These are phyloP conservation scores for Zeugodacus cucurbitae DNA, from an alignment of 1,140 invertebrate species.

Conservation along the genomic window DNA sequence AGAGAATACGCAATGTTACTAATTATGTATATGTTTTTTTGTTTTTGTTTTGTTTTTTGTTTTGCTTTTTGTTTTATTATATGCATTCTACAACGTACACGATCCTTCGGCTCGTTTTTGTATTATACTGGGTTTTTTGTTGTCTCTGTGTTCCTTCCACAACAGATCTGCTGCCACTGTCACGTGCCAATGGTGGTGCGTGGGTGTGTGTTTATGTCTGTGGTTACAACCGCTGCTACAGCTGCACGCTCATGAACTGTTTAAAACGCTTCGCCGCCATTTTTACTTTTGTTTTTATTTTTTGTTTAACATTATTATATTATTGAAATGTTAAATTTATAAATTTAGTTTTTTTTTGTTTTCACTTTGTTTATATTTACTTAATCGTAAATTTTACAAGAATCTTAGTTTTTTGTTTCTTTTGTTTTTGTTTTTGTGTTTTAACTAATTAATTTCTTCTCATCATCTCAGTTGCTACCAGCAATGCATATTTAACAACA, in stretches of 20 bases:
- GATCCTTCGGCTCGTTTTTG: constrained; percentile 21
- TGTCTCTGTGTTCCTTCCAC: not conserved
- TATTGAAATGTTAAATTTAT: constrained; percentile 32
- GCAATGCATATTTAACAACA: constrained; percentile 28
- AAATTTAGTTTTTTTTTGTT: constrained; percentile 10
- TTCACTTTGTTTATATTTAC: not conserved
- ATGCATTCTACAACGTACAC: constrained; percentile 11
- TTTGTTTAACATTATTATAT: constrained; percentile 33
- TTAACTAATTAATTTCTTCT: constrained; percentile 27
- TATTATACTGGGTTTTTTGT: constrained; percentile 14
- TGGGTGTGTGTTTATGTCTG: not conserved
- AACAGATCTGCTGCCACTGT: not conserved
- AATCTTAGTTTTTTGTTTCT: not conserved
- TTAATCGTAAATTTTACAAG: constrained; percentile 37
- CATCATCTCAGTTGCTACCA: constrained; percentile 1
- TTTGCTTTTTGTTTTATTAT: too few relatives aligned
- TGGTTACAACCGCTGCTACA: constrained; percentile 15
- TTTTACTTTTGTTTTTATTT: not conserved
- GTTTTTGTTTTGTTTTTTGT: not conserved
- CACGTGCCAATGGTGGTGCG: not conserved
- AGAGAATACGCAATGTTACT: constrained; percentile 33
- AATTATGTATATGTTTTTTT: constrained; percentile 34
- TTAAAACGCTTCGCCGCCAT: constrained; percentile 16
- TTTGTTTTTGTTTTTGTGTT: not conserved
- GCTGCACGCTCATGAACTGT: not conserved